phyloP scores from a whole-genome alignment of 92 coral and sea anemone genomes.

The Zoanthus sociatus region DNA sequence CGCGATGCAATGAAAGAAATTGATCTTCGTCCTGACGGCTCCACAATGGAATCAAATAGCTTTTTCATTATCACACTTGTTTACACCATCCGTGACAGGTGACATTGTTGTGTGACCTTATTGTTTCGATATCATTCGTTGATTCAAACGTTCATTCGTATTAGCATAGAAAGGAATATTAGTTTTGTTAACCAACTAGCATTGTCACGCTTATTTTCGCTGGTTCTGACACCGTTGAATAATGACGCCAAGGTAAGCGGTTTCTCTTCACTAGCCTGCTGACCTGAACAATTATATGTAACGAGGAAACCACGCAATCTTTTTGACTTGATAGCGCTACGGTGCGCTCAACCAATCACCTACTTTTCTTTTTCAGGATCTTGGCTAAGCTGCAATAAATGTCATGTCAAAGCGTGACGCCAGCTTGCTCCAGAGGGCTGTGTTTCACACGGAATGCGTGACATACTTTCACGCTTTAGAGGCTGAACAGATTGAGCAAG shows the following conservation, averaged over 20 bases:
- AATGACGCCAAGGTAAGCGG: too few relatives aligned
- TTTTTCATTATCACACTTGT: conserved; percentile 2
- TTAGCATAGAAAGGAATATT: too few relatives aligned
- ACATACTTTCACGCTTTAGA: background rate
- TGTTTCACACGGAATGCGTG: conserved; percentile 31
- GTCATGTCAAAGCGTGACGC: conserved; percentile 30
- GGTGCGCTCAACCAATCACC: conserved; percentile 46
- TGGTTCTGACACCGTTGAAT: too few relatives aligned
- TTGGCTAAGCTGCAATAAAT: conserved; percentile 32
- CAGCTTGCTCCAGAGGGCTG: conserved; percentile 8
- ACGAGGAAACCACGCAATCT: background rate
- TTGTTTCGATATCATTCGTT: background rate
- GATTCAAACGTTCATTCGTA: background rate
- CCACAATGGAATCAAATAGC: too few relatives aligned
- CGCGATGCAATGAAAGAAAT: too few relatives aligned
- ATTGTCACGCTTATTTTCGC: too few relatives aligned
- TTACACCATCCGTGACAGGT: conserved; percentile 9
- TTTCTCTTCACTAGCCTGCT: too few relatives aligned
- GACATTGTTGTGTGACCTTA: background rate
- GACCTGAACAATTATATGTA: background rate
- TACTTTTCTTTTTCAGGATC: conserved; percentile 32
- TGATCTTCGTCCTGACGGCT: too few relatives aligned
- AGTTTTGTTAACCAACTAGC: too few relatives aligned
- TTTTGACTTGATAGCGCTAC: conserved; percentile 28
- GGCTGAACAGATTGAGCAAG: background rate